phyloP scores from a whole-genome alignment of 2,888 invertebrate species.

The Lapara coniferarum region DNA sequence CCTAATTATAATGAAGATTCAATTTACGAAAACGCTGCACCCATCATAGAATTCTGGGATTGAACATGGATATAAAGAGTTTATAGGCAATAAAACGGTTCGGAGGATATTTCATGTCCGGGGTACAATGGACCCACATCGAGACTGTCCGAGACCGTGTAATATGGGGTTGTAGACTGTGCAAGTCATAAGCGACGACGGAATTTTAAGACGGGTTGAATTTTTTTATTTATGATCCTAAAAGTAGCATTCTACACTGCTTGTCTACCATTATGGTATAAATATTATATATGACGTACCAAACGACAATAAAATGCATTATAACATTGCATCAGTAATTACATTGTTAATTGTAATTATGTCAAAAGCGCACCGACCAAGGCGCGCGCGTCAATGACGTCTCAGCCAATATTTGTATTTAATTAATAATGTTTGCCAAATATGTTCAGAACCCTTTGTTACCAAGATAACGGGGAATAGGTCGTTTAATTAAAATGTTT shows the following conservation, averaged over 20 bases:
- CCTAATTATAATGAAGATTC: background rate
- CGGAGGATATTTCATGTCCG: conserved; percentile 10
- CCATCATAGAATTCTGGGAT: conserved; percentile 1
- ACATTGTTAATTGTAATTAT: too few species aligned
- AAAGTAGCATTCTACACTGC: too few species aligned
- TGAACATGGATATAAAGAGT: conserved; percentile 22
- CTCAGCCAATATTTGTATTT: conserved; percentile 13
- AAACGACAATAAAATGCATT: too few species aligned
- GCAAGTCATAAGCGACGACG: background rate
- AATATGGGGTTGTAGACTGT: conserved; percentile 14
- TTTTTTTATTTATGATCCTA: too few species aligned
- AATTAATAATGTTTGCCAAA: conserved; percentile 18
- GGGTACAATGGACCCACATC: conserved; percentile 25
- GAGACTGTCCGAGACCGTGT: conserved; percentile 21
- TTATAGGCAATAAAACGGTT: conserved; percentile 27
- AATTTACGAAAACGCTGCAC: background rate
- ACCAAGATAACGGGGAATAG: background rate
- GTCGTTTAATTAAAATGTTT: background rate
- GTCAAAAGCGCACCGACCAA: too few species aligned
- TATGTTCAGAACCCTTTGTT: conserved; percentile 4
- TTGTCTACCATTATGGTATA: too few species aligned
- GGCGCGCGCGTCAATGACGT: background rate
- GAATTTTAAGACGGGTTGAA: too few species aligned
- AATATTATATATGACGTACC: too few species aligned
- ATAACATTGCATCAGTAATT: too few species aligned